These are phyloP conservation scores for Boloria euphrosyne DNA, from an alignment of 2,888 invertebrate species.

Conservation along the genomic window DNA sequence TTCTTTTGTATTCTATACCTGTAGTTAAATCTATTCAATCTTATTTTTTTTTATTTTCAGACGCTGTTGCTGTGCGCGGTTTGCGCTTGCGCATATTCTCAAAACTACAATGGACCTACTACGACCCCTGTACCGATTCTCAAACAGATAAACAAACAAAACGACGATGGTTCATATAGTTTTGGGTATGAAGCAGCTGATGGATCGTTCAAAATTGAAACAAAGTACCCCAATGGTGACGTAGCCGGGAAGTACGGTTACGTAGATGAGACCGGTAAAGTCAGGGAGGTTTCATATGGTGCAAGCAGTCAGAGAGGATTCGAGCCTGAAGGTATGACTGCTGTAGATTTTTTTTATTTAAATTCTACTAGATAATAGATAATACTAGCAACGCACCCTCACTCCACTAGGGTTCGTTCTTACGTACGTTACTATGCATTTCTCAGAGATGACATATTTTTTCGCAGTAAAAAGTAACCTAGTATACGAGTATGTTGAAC, in stretches of 20 bases:
- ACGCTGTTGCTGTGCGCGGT: conserved; percentile 42
- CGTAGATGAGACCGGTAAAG: conserved; percentile 88
- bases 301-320: conserved; percentile 91
- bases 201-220: conserved; percentile 93
- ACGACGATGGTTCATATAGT: conserved; percentile 94
- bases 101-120: conserved; percentile 75
- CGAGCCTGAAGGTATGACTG: conserved; percentile 86
- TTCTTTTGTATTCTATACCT: too few relatives aligned
- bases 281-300: conserved; percentile 92
- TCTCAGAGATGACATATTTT: too few relatives aligned
- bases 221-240: conserved; percentile 91
- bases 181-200: conserved; percentile 94
- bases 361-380: too few relatives aligned
- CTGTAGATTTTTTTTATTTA: not conserved
- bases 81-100: conserved; percentile 60
- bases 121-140: conserved; percentile 91
- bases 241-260: conserved; percentile 96
- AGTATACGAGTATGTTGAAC: too few relatives aligned
- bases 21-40: too few relatives aligned
- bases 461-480: too few relatives aligned
- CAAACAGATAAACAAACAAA: conserved; percentile 92
- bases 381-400: not conserved
- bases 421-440: too few relatives aligned
- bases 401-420: too few relatives aligned
- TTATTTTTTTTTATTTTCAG: conserved; percentile 32